Conservation (phyloP, 2,797 vertebrate genomes). For the Petrocephalus schoutedeni region DNA sequence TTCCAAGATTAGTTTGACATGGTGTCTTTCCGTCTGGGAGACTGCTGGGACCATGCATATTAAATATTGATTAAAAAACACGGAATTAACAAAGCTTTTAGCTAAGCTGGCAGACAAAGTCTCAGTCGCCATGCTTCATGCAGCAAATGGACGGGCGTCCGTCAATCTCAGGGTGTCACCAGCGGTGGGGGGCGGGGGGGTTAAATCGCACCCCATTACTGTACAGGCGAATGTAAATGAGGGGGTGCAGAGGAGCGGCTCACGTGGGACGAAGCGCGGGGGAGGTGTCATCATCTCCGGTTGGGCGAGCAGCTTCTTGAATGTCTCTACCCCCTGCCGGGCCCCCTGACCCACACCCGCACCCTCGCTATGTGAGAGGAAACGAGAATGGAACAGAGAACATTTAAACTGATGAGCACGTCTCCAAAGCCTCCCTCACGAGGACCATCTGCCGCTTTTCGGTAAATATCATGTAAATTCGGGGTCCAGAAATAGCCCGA, state of each 20-base stretch:
- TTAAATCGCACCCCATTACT: slow-evolving; percentile 42
- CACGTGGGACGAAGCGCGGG: neutral
- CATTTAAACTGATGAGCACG: slow-evolving; percentile 51
- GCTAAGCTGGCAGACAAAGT: slow-evolving; percentile 53
- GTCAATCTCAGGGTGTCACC: slow-evolving; percentile 45
- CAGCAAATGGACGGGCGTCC: slow-evolving; percentile 49
- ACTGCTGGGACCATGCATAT: neutral
- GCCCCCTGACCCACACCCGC: slow-evolving; percentile 32
- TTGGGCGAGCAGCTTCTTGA: slow-evolving; percentile 30
- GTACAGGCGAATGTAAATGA: slow-evolving; percentile 26
- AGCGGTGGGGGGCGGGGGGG: slow-evolving; percentile 28
- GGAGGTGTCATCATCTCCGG: slow-evolving; percentile 38
- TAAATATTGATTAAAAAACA: slow-evolving; percentile 34
- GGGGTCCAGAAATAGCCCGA: slow-evolving; percentile 45
- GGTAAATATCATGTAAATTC: slow-evolving; percentile 54
- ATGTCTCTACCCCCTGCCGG: slow-evolving; percentile 39
- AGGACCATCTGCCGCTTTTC: slow-evolving; percentile 46
- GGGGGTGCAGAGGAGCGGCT: neutral
- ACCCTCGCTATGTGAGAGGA: slow-evolving; percentile 14
- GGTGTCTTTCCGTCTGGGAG: slow-evolving; percentile 7
- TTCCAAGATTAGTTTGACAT: slow-evolving; percentile 20
- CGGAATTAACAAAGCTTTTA: slow-evolving; percentile 54
- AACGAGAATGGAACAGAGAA: slow-evolving; percentile 36
- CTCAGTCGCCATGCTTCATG: slow-evolving; percentile 41
- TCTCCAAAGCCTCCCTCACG: slow-evolving; percentile 35